phyloP scores from a whole-genome alignment of 2,113 vertebrate species.

The Pantherophis guttatus region DNA sequence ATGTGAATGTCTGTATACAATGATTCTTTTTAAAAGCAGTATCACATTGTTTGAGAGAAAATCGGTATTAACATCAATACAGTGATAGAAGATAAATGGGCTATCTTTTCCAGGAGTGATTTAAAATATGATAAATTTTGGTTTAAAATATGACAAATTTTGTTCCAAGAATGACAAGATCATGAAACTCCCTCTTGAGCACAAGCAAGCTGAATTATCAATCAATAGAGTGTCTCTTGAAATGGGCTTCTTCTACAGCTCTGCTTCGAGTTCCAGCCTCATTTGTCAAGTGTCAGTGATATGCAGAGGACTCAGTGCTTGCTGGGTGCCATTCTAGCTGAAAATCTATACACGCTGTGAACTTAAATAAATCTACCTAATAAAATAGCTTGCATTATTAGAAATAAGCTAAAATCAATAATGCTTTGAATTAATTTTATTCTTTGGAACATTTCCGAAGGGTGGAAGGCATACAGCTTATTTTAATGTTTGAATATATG shows the following conservation, averaged over 20 bases:
- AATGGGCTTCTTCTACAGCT: constrained; percentile 35
- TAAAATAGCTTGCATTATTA: constrained; percentile 41
- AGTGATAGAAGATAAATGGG: constrained; percentile 53
- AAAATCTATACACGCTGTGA: constrained; percentile 37
- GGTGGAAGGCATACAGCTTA: not conserved
- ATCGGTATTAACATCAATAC: constrained; percentile 56
- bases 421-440: constrained; percentile 47
- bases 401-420: constrained; percentile 40
- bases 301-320: constrained; percentile 8
- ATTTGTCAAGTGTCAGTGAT: constrained; percentile 51
- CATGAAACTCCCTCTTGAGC: constrained; percentile 58
- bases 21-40: constrained; percentile 49
- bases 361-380: constrained; percentile 51
- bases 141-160: constrained; percentile 51
- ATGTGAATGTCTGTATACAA: not conserved
- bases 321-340: constrained; percentile 43
- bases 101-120: constrained; percentile 50
- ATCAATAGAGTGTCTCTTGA: constrained; percentile 47
- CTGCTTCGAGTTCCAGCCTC: constrained; percentile 33
- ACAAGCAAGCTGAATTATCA: constrained; percentile 59
- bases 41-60: constrained; percentile 48
- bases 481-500: not conserved
- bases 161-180: constrained; percentile 50
- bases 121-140: constrained; percentile 50
- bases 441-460: not conserved